A percentile compares a stretch with the other conserved stretches of the same genome.
phyloP scores from a whole-genome alignment of 2,888 invertebrate genomes.

The Lordiphosa fenestrarum region DNA sequence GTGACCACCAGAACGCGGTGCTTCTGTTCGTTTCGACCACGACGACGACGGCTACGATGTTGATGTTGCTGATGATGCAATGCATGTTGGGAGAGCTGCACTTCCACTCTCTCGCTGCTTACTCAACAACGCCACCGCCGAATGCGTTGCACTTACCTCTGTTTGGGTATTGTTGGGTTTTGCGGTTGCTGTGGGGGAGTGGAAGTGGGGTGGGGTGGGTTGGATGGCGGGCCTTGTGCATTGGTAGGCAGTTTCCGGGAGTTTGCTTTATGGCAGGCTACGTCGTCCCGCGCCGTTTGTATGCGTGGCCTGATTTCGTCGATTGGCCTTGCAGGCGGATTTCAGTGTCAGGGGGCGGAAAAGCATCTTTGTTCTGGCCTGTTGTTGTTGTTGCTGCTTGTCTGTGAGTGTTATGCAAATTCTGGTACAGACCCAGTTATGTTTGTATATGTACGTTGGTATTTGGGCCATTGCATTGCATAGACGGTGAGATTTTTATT shows the following conservation, averaged over 20 bases:
- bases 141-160: conserved; percentile 63
- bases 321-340: conserved; percentile 66
- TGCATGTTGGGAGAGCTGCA: conserved; percentile 32
- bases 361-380: conserved; percentile 35
- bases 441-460: conserved; percentile 19
- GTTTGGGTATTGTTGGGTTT: conserved; percentile 10
- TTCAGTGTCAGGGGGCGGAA: conserved; percentile 59
- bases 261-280: conserved; percentile 22
- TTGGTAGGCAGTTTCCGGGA: conserved; percentile 29
- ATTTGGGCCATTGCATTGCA: background rate
- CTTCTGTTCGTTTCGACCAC: conserved; percentile 16
- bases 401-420: conserved; percentile 17
- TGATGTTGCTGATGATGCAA: conserved; percentile 54
- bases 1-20: conserved; percentile 47
- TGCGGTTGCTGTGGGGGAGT: background rate
- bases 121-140: conserved; percentile 34
- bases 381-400: conserved; percentile 34
- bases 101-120: conserved; percentile 49
- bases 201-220: background rate
- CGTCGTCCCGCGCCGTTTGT: conserved; percentile 32
- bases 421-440: background rate
- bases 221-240: conserved; percentile 20
- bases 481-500: background rate
- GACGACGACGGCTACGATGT: conserved; percentile 25
- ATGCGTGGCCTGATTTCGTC: conserved; percentile 71